These are phyloP conservation scores for Turritopsis rubra DNA, from an alignment of 30 jellyfish, hydroid and myxozoan genomes.

Conservation along the genomic window DNA sequence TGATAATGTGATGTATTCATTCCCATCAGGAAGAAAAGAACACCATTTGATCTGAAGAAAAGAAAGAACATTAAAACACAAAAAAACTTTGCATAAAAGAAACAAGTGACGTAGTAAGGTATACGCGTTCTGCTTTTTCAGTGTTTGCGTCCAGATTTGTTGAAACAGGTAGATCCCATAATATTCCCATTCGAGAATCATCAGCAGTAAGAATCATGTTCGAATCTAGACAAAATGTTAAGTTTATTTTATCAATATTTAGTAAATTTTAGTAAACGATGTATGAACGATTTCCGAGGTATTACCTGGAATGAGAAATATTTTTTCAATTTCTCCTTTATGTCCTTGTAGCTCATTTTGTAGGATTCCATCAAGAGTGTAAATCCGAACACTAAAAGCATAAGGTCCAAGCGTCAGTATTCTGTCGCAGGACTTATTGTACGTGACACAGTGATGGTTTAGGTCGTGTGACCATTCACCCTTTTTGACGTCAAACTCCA, in stretches of 20 bases:
- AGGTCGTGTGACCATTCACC: background rate
- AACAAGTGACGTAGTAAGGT: no score
- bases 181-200: background rate
- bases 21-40: background rate
- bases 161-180: background rate
- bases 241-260: background rate
- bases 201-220: background rate
- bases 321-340: background rate
- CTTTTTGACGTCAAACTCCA: background rate
- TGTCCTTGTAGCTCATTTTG: background rate
- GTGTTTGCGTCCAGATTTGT: background rate
- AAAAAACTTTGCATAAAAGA: no score
- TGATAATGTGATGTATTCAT: background rate
- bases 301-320: background rate
- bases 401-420: background rate
- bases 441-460: background rate
- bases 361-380: background rate
- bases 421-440: background rate
- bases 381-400: background rate
- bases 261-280: background rate
- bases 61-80: no score
- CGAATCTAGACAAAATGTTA: background rate
- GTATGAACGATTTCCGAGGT: no score
- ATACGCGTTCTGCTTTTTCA: background rate
- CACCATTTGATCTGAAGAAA: background rate